Evolutionary conservation across 2,797 vertebrate genomes (phyloP).

Genomic region (Chromis chromis): DNA sequence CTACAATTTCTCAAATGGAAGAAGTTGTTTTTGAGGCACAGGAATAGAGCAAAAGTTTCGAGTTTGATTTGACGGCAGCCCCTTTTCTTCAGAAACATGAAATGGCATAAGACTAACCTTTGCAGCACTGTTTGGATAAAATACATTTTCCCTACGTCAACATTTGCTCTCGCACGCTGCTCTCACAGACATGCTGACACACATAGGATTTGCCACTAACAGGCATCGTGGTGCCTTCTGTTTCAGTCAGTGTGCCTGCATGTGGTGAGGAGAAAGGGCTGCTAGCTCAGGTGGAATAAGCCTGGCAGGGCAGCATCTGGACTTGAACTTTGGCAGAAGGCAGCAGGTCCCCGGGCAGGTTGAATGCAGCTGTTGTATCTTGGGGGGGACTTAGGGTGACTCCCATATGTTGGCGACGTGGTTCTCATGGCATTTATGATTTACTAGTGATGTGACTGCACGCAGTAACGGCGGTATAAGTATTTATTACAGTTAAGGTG

Average conservation of each 20-base stretch:
- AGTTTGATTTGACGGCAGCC: no score
- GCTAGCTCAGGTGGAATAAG: slow-evolving; percentile 55
- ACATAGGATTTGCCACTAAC: background rate
- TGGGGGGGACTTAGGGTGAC: slow-evolving; percentile 22
- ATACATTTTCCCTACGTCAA: background rate
- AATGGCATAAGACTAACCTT: background rate
- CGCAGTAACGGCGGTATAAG: no score
- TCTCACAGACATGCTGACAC: background rate
- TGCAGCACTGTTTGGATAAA: background rate
- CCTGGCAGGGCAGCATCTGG: slow-evolving; percentile 56
- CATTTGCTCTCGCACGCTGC: background rate
- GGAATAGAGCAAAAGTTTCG: no score
- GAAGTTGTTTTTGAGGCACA: no score
- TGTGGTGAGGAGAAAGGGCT: slow-evolving; percentile 7
- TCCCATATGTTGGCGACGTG: slow-evolving; percentile 2
- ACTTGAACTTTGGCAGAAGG: background rate
- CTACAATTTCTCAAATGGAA: no score
- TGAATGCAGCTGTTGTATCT: slow-evolving; percentile 68
- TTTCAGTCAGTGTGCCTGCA: background rate
- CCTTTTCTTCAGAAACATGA: no score
- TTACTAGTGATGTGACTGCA: background rate
- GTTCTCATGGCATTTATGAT: background rate
- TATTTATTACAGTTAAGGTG: no score
- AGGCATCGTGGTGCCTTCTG: background rate
- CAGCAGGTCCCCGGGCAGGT: slow-evolving; percentile 26